Conservation (phyloP, 2,113 vertebrate genomes). For the Hyperopisus bebe region DNA sequence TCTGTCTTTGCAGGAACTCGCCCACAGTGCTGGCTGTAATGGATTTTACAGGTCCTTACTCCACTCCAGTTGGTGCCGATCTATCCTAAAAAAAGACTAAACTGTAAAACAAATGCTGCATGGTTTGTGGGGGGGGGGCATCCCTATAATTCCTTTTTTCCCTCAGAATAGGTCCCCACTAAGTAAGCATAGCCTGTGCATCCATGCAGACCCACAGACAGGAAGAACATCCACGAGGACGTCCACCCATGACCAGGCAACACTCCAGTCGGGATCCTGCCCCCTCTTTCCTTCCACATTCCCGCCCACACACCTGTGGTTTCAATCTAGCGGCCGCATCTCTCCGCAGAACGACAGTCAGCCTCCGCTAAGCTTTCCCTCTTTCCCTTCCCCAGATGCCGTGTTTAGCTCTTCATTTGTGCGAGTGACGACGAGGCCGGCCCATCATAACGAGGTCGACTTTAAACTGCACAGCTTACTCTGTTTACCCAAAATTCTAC, state of each 20-base stretch:
- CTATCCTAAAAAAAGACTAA: background rate
- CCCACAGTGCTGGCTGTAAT: background rate
- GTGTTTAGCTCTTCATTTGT: background rate
- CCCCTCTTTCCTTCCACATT: background rate
- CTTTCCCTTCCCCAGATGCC: background rate
- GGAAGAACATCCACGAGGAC: background rate
- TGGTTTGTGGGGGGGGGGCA: background rate
- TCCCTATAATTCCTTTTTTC: background rate
- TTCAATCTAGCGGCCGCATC: background rate
- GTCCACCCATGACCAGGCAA: background rate
- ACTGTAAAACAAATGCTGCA: background rate
- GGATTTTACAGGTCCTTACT: background rate
- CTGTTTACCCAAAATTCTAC: background rate
- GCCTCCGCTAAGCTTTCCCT: background rate
- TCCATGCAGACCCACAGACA: background rate
- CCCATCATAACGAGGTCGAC: background rate
- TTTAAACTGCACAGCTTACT: background rate
- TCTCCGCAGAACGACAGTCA: background rate
- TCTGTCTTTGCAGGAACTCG: background rate
- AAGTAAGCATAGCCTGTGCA: background rate
- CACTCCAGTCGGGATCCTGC: background rate
- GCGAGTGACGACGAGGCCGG: background rate
- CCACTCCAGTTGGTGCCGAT: background rate
- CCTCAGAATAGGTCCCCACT: background rate
- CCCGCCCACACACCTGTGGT: conserved; percentile 14